Evolutionary conservation across 2,113 vertebrate species (phyloP).

Genomic region (Noctilio leporinus): DNA sequence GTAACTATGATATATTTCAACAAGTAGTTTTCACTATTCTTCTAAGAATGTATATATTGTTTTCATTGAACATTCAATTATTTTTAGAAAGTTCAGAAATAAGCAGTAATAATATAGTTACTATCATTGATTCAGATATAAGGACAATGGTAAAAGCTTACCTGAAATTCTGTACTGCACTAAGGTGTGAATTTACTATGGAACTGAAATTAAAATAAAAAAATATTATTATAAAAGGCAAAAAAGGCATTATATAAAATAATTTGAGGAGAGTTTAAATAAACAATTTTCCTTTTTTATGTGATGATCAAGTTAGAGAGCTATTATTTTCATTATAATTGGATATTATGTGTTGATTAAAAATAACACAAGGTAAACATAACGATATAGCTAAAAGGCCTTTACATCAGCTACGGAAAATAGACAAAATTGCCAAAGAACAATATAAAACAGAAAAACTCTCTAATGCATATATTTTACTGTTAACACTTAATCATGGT

Average conservation of each 20-base stretch:
- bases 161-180: slow-evolving; percentile 78
- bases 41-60: neutral
- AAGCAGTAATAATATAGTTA: neutral
- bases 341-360: neutral
- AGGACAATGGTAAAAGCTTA: slow-evolving; percentile 61
- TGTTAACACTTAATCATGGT: neutral
- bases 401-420: neutral
- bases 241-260: slow-evolving; percentile 13
- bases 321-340: neutral
- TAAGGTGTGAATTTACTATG: slow-evolving; percentile 54
- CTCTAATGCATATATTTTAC: neutral
- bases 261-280: neutral
- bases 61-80: neutral
- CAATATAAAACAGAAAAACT: neutral
- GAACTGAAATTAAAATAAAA: slow-evolving; percentile 77
- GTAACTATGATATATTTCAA: neutral
- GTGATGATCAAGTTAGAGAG: neutral
- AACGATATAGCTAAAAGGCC: neutral
- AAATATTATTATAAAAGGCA: slow-evolving; percentile 55
- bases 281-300: neutral
- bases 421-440: neutral
- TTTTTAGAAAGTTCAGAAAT: neutral
- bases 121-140: neutral
- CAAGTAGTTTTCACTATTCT: neutral
- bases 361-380: neutral